Base-by-base conservation (phyloP, 2,113 vertebrate genomes). In the Grammomys dolichurus region DNA sequence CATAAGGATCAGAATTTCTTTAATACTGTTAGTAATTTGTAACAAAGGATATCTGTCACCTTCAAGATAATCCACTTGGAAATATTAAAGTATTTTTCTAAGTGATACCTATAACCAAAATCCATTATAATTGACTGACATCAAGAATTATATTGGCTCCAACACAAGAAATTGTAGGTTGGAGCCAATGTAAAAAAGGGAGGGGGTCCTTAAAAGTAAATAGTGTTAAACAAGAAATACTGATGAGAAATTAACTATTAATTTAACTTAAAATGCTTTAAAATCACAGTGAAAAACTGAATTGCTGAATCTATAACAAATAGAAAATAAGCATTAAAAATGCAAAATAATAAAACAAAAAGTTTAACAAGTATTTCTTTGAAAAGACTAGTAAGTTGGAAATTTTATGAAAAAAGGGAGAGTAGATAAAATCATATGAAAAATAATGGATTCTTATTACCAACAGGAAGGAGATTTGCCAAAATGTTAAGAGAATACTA, bases 281-380 rank as follows among this genome's bases (percentile, higher is more conserved):
- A 91, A 81, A 90, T 69, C 69, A 75, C 5, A 82, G 72, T 90
- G 36, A 82, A 87, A 51, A 81, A 76, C 31, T 56, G 67, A 17
- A 26, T 1, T 91, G 1, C 1, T 48, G 20, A 77, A 56, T 58
- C 60, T 48, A 87, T 75, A 89, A 82, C 48, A 46, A 65, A 51
- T 72, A 51, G 7, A 72, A 51, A 40, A 58, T 73, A 75, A 90
- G 22, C 69, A 65, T 82, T 76, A 60, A 84, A 94, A 93, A 90
- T 70, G 40, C 4, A 87, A 96, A 90, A 78, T 81, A 2, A 67
- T 65, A 33, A 67, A 67, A 78, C 46, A 72, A 46, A 86, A 75
- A 78, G 4, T 13, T 24, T 46, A 60, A 75, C 4, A 73, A 11
- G 8, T 84, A 24, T 46, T 88, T 94, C 69, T 56, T 76, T 72